Evolutionary conservation across 2,797 vertebrate species (phyloP).

Genomic region (Prionace glauca): DNA sequence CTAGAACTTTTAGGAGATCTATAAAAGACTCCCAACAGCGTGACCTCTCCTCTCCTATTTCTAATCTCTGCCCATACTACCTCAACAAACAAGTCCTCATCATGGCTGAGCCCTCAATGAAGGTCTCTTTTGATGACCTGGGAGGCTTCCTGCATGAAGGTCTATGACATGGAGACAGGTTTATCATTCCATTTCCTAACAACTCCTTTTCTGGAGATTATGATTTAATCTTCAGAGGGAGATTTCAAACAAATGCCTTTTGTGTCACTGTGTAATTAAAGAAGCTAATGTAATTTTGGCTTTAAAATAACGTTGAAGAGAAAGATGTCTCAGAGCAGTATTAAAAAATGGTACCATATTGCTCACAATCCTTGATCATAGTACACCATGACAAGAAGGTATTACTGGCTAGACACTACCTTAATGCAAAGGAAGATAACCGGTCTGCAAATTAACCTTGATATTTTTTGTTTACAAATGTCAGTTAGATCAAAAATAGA

Average conservation of each 20-base stretch:
- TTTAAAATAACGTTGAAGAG: not conserved
- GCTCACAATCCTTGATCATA: not conserved
- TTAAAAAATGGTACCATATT: not conserved
- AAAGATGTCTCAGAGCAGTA: not conserved
- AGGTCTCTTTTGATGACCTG: not conserved
- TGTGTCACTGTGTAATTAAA: not conserved
- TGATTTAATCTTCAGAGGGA: not conserved
- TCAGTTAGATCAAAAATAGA: too few species aligned
- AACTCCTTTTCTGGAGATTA: not conserved
- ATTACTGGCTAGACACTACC: too few species aligned
- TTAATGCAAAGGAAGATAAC: too few species aligned
- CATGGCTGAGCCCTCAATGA: not conserved
- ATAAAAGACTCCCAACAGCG: too few species aligned
- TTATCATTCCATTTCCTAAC: constrained; percentile 10
- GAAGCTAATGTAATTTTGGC: not conserved
- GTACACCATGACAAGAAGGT: too few species aligned
- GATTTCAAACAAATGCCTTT: not conserved
- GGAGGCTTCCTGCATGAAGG: not conserved
- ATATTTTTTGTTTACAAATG: too few species aligned
- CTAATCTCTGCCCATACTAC: too few species aligned
- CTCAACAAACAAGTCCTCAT: too few species aligned
- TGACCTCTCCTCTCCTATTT: too few species aligned
- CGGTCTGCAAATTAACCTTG: too few species aligned
- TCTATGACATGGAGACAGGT: not conserved
- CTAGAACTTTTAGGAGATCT: too few species aligned